Base-by-base conservation (phyloP, 2,113 vertebrate species). In the Nothocercus julius region DNA sequence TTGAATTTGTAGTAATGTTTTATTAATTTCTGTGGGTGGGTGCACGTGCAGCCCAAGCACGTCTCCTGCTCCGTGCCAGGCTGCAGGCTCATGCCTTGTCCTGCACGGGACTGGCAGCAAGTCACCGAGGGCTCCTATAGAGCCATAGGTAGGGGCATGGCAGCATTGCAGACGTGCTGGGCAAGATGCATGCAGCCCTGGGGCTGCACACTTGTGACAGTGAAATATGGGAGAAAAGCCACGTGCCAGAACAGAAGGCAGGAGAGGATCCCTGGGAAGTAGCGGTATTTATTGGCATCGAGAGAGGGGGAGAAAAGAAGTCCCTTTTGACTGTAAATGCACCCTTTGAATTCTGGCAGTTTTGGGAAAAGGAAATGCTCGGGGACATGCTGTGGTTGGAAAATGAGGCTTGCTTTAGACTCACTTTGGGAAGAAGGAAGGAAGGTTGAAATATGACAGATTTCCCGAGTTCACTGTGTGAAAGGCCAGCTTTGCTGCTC, bases 1-100 rank as follows among this genome's bases (percentile, higher is more conserved):
- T 93, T 92, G 96, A 94, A 95, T 96, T 95, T 87, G 32, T n/a
- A 21, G 22, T 92, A 66, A 91, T 94, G 93, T 77, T 36, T 92
- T 94, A 94, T 92, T 93, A 87, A 86, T 96, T 94, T 74, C 63
- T 24, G 38, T 17, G 51, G 62, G 28, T 14, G 86, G 77, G 78
- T 25, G 2, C 7, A 3, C 22, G 2, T 1, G 0, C 5, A 20
- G 24, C 53, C 0, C 0, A 45, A 44, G 66, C 53, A 8, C 2
- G 0, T 67, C 72, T 85, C 82, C 5, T 51, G 2, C 69, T 64
- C 16, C 1, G 61, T 59, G 63, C 81, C 4, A 28, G 68, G 1
- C 68, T 58, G 75, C 49, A 45, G 77, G 15, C 25, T 2, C 1
- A 28, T 56, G 75, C 34, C 79, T 42, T 13, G 40, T 45, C 62